Base-by-base conservation (phyloP, 2,888 invertebrate genomes). In the Helobdella robusta region DNA sequence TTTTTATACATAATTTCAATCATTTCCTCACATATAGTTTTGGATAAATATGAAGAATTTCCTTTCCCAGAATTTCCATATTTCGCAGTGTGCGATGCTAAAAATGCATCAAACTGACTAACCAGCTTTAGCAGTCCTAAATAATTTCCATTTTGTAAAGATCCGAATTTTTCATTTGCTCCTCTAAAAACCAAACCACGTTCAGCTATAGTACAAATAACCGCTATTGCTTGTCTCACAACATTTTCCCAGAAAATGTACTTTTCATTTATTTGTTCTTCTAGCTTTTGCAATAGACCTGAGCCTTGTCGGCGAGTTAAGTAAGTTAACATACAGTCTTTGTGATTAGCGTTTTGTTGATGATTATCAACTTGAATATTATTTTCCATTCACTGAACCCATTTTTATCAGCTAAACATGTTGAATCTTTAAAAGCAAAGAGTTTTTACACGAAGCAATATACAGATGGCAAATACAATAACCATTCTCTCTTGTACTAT, bases 221-320 rank as follows among this genome's bases (percentile, higher is more conserved):
- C n/a, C 44, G 44, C 44, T 40, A 40, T n/a, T 40, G 44, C 44
- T 40, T n/a, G 44, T n/a, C 44, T 40, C 44, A 40, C 11, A 40
- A 40, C 44, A 40, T 40, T 11, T 40, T 40, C 44, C 44, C 44
- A 40, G n/a, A 15, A 40, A 40, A n/a, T n/a, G n/a, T n/a, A n/a
- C 44, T 40, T n/a, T 40, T 40, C 44, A 40, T 40, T 40, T 40
- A 40, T 40, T 40, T 40, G 44, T n/a, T 40, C 44, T 40, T 40
- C 44, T n/a, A 40, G 44, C 44, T 40, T 40, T 40, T 40, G 44
- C n/a, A 40, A n/a, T 40, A 40, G 44, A 40, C 44, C 44, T 11
- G 44, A 40, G 44, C 44, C 44, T 40, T 40, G 44, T 40, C 44
- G 44, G n/a, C 44, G 44, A 40, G 44, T 40, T 40, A 40, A n/a